phyloP scores from a whole-genome alignment of 2,888 invertebrate species.

The Volucella inflata region DNA sequence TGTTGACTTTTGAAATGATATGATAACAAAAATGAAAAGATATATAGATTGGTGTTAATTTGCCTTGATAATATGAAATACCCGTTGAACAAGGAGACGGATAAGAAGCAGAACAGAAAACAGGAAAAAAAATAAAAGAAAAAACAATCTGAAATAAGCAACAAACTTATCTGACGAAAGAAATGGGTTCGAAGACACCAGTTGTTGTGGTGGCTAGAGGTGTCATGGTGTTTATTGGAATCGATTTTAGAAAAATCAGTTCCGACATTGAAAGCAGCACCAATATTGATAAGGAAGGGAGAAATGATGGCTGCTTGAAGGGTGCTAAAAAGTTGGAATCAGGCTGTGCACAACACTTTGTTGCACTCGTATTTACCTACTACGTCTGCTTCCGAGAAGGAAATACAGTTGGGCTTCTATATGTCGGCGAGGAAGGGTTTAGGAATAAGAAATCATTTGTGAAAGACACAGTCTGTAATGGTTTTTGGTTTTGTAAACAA shows the following conservation, averaged over 20 bases:
- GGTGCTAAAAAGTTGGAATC: slow-evolving; percentile 47
- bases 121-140: too few relatives aligned
- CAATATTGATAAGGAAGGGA: slow-evolving; percentile 6
- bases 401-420: slow-evolving; percentile 4
- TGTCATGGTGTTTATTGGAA: slow-evolving; percentile 68
- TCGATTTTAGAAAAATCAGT: slow-evolving; percentile 13
- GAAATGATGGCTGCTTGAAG: slow-evolving; percentile 38
- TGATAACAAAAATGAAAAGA: slow-evolving; percentile 49
- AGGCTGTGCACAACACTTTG: slow-evolving; percentile 36
- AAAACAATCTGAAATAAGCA: background rate
- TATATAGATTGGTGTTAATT: slow-evolving; percentile 53
- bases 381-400: slow-evolving; percentile 31
- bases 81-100: background rate
- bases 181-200: slow-evolving; percentile 38
- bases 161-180: slow-evolving; percentile 49
- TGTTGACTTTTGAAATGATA: slow-evolving; percentile 50
- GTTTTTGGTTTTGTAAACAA: slow-evolving; percentile 60
- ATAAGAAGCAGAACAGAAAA: background rate
- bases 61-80: background rate
- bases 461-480: slow-evolving; percentile 16
- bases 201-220: slow-evolving; percentile 36
- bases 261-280: background rate
- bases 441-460: background rate
- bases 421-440: background rate
- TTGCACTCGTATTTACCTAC: background rate